These are phyloP conservation scores for Ramphastos sulfuratus DNA, from an alignment of 2,113 vertebrate species.

Conservation along the genomic window DNA sequence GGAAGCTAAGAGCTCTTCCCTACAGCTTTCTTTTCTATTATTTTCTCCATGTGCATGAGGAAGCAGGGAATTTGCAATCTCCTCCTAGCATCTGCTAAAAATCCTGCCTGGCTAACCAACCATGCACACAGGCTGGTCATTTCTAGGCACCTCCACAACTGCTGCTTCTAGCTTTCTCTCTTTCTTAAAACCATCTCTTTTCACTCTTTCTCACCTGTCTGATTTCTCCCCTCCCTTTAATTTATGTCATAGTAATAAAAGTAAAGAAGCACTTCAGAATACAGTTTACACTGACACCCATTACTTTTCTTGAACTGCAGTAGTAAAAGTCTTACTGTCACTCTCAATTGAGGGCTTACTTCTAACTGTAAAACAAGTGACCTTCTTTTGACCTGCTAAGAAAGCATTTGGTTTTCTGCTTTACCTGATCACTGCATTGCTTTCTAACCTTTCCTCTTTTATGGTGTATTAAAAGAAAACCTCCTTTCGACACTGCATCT, in stretches of 20 bases:
- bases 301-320: background rate
- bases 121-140: background rate
- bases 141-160: background rate
- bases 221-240: background rate
- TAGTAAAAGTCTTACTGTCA: background rate
- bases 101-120: background rate
- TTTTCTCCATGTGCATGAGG: background rate
- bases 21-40: background rate
- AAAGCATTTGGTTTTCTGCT: conserved; percentile 10
- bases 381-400: conserved; percentile 27
- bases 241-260: background rate
- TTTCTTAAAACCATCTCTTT: background rate
- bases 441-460: background rate
- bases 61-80: background rate
- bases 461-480: background rate
- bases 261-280: background rate
- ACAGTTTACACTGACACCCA: background rate
- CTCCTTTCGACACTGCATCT: background rate
- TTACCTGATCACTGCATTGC: background rate
- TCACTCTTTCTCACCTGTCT: background rate
- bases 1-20: background rate
- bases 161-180: background rate
- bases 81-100: background rate
- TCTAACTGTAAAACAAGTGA: conserved; percentile 10
- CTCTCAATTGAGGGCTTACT: conserved; percentile 12